A percentile compares a stretch with the other conserved stretches of the same genome.
Conservation (phyloP, 2,113 vertebrate genomes). For the Megalops atlanticus region DNA sequence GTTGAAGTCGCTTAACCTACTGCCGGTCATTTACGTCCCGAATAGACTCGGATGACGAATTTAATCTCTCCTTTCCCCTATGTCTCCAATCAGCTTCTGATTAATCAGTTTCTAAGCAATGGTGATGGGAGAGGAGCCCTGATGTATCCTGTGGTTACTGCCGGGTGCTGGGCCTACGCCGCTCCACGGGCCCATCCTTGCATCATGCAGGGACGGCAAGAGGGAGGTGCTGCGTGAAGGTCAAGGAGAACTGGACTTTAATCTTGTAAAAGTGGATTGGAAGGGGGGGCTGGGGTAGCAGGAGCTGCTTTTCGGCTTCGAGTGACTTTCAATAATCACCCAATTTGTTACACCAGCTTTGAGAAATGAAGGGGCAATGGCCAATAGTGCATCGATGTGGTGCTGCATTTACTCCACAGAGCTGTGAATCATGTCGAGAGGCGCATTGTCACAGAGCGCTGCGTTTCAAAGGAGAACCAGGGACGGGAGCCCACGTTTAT, state of each 20-base stretch:
- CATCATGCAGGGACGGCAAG: background rate
- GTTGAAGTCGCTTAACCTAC: constrained; percentile 59
- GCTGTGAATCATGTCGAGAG: background rate
- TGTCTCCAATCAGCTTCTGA: constrained; percentile 62
- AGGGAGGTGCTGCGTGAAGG: background rate
- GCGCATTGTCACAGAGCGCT: background rate
- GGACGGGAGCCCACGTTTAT: background rate
- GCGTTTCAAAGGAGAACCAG: background rate
- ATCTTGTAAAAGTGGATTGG: background rate
- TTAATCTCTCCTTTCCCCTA: constrained; percentile 61
- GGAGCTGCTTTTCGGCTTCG: background rate
- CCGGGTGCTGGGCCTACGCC: constrained; percentile 42
- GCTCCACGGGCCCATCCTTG: background rate
- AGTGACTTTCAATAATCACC: constrained; percentile 8
- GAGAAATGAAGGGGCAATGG: background rate
- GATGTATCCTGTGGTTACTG: constrained; percentile 60
- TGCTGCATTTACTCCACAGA: background rate
- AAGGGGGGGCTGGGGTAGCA: background rate
- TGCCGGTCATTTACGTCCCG: constrained; percentile 65
- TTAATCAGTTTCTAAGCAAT: constrained; percentile 68
- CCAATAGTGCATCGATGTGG: background rate
- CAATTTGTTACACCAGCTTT: constrained; percentile 10
- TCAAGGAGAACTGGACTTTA: constrained; percentile 2
- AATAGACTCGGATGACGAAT: constrained; percentile 62
- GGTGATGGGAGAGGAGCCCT: constrained; percentile 51